Base-by-base conservation (phyloP, 92 coral and sea anemone species). In the Siderastrea siderea region DNA sequence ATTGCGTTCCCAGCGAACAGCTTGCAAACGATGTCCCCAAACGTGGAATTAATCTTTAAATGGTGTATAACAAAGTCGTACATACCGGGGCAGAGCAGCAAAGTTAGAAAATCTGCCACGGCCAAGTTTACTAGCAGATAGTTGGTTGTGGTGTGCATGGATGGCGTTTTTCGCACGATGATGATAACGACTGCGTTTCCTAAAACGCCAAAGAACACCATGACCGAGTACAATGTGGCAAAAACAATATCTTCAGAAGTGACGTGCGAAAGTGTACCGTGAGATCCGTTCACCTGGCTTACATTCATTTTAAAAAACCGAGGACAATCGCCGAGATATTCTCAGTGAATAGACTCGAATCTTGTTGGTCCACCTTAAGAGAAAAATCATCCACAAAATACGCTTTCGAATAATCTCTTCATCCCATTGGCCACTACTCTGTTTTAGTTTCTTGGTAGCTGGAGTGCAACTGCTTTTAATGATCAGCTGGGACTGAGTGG, bases 61-160 rank as follows among this genome's bases (percentile, higher is more conserved):
- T 48, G 26, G 10, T 48, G 71, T 54, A 90, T 43, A 52, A 78
- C 90, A 12, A 84, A 90, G 68, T 90, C 93, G 26, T 90, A 90
- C 6, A 80, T 11, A 1, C 87, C 93, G 4, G 93, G 93, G 53
- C 93, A 90, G 57, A 80, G 68, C 5, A 80, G 10, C 5, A 90
- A 71, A 1, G 87, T 90, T 1, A 90, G 10, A 49, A 90, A 61
- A 50, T 90, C 93, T 0, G 93, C 90, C 7, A 76, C 68, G 8
- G 90, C 93, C 38, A 90, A 67, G 60, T 83, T 90, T 44, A 65
- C 52, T 84, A 90, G 62, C 6, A 90, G 87, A 43, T 65, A 85
- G 83, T 90, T 85, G 2, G 90, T 90, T 19, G 87, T 58, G 5
- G 87, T 90, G 86, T 86, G 93, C 87, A 90, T 79, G 7, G 87